These are phyloP conservation scores for Falco columbarius DNA, from an alignment of 2,797 vertebrate genomes.

Conservation along the genomic window DNA sequence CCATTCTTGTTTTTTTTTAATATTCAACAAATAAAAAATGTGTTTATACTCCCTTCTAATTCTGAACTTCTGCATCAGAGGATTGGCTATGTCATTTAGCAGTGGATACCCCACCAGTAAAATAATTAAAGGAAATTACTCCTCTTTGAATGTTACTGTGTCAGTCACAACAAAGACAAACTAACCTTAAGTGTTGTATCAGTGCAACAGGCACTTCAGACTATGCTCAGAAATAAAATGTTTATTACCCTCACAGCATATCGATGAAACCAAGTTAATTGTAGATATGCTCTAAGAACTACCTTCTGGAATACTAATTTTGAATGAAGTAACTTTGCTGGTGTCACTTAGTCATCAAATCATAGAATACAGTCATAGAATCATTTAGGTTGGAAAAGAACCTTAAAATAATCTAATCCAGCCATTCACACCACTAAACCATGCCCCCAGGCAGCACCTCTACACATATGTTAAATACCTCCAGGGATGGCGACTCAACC, in stretches of 20 bases:
- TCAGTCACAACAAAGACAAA: neutral
- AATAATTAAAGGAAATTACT: conserved; percentile 38
- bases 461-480: no score
- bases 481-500: neutral
- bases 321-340: neutral
- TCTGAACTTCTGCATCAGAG: neutral
- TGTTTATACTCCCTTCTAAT: neutral
- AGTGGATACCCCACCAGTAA: neutral
- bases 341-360: neutral
- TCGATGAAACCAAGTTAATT: neutral
- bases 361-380: neutral
- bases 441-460: neutral
- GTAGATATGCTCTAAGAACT: neutral
- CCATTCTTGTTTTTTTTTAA: neutral
- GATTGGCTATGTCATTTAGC: neutral
- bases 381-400: neutral
- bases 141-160: conserved; percentile 19
- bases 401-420: neutral
- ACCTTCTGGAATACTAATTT: neutral
- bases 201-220: neutral
- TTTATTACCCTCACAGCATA: neutral
- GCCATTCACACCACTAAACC: neutral
- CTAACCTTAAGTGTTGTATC: no score
- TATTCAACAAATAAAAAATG: neutral
- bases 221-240: neutral